These are phyloP conservation scores for Hyposmocoma kahamanoa DNA, from an alignment of 1,140 invertebrate genomes.

Conservation along the genomic window DNA sequence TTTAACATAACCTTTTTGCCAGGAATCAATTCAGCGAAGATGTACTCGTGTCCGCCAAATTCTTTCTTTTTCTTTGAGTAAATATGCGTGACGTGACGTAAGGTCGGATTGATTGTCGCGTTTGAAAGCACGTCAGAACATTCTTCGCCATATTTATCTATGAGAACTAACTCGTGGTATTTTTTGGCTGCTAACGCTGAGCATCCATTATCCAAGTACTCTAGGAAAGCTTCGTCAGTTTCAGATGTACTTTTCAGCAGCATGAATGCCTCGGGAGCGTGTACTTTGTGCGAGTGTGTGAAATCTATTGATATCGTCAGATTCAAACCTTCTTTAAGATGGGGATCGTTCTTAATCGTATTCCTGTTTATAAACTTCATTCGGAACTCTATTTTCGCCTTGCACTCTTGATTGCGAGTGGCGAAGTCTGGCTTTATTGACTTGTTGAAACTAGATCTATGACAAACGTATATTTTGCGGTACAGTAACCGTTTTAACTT, in stretches of 20 bases:
- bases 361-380: slow-evolving; percentile 12
- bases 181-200: slow-evolving; percentile 3
- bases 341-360: slow-evolving; percentile 13
- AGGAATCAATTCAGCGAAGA: too few relatives aligned
- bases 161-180: slow-evolving; percentile 13
- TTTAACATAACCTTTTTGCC: background rate
- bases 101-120: slow-evolving; percentile 11
- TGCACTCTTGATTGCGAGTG: slow-evolving; percentile 10
- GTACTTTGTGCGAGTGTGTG: slow-evolving; percentile 14
- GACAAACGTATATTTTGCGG: slow-evolving; percentile 12
- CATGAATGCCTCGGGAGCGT: background rate
- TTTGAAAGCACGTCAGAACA: slow-evolving; percentile 1
- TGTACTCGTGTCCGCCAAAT: background rate
- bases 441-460: slow-evolving; percentile 12
- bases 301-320: slow-evolving; percentile 16
- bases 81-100: slow-evolving; percentile 4
- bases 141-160: slow-evolving; percentile 7
- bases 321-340: slow-evolving; percentile 16
- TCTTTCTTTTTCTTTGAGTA: background rate
- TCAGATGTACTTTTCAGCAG: slow-evolving; percentile 9
- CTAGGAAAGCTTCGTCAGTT: slow-evolving; percentile 5
- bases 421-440: background rate
- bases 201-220: slow-evolving; percentile 12
- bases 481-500: slow-evolving; percentile 13
- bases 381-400: slow-evolving; percentile 16